A percentile compares a stretch with the other conserved stretches of the same genome.
Conservation (phyloP, 1,140 invertebrate species). For the Berghia stephanieae region DNA sequence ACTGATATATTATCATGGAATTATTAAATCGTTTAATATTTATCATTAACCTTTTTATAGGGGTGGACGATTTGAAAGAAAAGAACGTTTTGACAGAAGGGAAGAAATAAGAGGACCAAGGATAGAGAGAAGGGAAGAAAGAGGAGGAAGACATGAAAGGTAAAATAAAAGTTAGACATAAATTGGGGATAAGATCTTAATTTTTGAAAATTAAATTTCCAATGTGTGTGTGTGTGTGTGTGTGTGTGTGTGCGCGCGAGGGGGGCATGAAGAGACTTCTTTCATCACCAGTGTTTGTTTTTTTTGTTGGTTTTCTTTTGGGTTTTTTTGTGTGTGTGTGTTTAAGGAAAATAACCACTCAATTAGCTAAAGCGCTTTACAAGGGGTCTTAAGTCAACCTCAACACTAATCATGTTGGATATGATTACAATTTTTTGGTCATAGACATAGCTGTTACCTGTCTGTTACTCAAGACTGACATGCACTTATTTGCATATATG, state of each 20-base stretch:
- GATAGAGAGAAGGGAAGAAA: conserved; percentile 10
- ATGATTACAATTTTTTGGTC: too few relatives aligned
- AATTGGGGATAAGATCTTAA: background rate
- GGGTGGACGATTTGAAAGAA: conserved; percentile 5
- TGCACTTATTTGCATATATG: too few relatives aligned
- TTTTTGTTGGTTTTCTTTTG: background rate
- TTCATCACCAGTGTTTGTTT: too few relatives aligned
- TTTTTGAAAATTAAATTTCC: background rate
- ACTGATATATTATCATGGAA: background rate
- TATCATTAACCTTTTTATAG: background rate
- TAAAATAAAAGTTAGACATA: background rate
- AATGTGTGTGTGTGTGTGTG: too few relatives aligned
- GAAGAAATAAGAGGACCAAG: background rate
- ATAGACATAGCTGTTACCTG: too few relatives aligned
- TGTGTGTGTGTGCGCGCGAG: too few relatives aligned
- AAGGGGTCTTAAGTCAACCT: too few relatives aligned
- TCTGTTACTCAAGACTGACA: too few relatives aligned
- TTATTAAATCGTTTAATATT: too few relatives aligned
- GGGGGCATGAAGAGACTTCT: too few relatives aligned
- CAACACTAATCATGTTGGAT: too few relatives aligned
- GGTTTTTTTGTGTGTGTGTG: background rate
- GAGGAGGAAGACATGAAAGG: conserved; percentile 27
- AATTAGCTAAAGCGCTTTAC: too few relatives aligned
- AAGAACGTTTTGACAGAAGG: conserved; percentile 26
- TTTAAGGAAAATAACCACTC: background rate